phyloP scores from a whole-genome alignment of 2,797 vertebrate genomes.

The Myotis pilosus region DNA sequence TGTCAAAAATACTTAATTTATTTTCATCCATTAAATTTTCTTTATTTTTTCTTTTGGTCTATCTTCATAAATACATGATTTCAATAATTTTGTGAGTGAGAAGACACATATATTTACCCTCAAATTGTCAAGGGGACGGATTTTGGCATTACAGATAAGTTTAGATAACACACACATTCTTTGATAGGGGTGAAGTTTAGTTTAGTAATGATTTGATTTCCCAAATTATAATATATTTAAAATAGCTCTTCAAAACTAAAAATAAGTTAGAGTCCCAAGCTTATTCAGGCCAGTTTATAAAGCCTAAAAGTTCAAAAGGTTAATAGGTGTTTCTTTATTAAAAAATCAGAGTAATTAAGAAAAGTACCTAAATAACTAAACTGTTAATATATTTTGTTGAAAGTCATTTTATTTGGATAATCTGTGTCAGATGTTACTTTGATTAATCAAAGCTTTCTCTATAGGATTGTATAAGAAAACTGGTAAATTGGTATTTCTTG shows the following conservation, averaged over 20 bases:
- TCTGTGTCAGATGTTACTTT: slow-evolving; percentile 23
- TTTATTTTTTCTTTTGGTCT: slow-evolving; percentile 22
- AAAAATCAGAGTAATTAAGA: slow-evolving; percentile 1
- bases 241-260: slow-evolving; percentile 32
- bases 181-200: neutral
- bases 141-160: slow-evolving; percentile 10
- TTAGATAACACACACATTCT: slow-evolving; percentile 10
- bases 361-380: neutral
- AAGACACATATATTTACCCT: neutral
- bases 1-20: neutral
- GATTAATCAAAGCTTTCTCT: slow-evolving; percentile 68
- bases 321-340: neutral
- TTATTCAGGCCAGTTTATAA: neutral
- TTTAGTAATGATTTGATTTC: slow-evolving; percentile 31
- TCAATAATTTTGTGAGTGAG: neutral
- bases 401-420: slow-evolving; percentile 42
- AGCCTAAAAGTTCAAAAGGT: neutral
- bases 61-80: neutral
- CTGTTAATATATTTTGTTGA: neutral
- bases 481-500: slow-evolving; percentile 98
- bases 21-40: neutral
- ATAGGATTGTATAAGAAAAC: slow-evolving; percentile 98
- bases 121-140: neutral
- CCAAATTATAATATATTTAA: slow-evolving; percentile 18
- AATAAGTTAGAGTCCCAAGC: neutral